Conservation (phyloP, 2,888 invertebrate genomes). For the Prionchulus punctatus region DNA sequence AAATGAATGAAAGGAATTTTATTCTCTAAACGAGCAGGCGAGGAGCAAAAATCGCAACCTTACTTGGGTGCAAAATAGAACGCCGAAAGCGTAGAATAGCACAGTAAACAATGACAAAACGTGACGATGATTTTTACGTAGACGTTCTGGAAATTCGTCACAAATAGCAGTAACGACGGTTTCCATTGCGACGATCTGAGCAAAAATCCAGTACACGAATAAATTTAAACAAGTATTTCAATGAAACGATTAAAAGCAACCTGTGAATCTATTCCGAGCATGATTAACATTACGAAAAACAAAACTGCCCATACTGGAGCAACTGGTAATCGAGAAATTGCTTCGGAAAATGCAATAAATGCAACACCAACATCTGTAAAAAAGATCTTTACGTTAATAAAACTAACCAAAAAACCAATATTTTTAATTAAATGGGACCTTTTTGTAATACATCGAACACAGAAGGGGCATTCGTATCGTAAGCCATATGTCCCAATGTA, state of each 20-base stretch:
- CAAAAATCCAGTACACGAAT: constrained; percentile 4
- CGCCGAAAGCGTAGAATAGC: constrained; percentile 22
- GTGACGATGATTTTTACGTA: constrained; percentile 24
- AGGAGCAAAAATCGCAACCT: background rate
- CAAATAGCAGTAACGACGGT: constrained; percentile 42
- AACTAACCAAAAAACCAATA: background rate
- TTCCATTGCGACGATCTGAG: constrained; percentile 40
- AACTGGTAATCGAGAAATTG: constrained; percentile 55
- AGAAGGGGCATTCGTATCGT: constrained; percentile 48
- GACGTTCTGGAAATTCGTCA: constrained; percentile 38
- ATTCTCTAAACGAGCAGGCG: background rate
- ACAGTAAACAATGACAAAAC: constrained; percentile 23
- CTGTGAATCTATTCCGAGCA: constrained; percentile 26
- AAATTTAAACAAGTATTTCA: background rate
- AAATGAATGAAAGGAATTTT: background rate
- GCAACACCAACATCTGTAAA: constrained; percentile 48
- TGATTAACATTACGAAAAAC: constrained; percentile 49
- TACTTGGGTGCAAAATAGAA: constrained; percentile 27
- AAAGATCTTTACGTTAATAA: constrained; percentile 2
- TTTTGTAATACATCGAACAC: background rate
- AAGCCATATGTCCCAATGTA: constrained; percentile 61
- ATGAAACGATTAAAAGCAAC: constrained; percentile 11
- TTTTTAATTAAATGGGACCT: constrained; percentile 7
- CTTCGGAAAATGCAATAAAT: constrained; percentile 69
- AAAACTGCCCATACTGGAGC: constrained; percentile 64